Evolutionary conservation across 1,140 invertebrate species (phyloP), one percentile per base, ranked within the genome.

Genomic region (Leucophenga varia): DNA sequence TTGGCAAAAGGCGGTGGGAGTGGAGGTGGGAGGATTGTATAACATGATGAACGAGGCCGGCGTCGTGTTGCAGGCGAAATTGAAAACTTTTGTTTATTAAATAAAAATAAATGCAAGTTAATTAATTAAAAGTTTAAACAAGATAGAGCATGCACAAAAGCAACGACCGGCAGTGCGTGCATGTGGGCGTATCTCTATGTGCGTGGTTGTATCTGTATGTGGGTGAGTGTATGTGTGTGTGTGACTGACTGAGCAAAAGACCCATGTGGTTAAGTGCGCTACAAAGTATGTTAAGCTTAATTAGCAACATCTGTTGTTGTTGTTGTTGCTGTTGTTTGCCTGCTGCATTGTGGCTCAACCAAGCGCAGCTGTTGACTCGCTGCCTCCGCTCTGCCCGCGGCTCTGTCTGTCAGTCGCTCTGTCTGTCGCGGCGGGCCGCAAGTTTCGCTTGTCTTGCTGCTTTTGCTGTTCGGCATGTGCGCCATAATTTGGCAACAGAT

Each of bases 101-200:
- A 65, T 67, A 61, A 61, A 67, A 61, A 57, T 57, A 65, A 63
- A 59, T 57, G 55, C 63, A 63, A 65, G 63, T 67, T 61, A 59
- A 65, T 65, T 67, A 65, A 67, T n/a, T n/a, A n/a, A n/a, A n/a
- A n/a, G n/a, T n/a, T n/a, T n/a, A n/a, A n/a, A n/a, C n/a, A n/a
- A n/a, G 61, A 67, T 65, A 67, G 59, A 47, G 63, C 61, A 65
- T 55, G 61, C 48, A 48, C 47, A 37, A n/a, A 55, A 21, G n/a
- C n/a, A n/a, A n/a, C n/a, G n/a, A n/a, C n/a, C n/a, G n/a, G n/a
- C n/a, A n/a, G n/a, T n/a, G n/a, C n/a, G n/a, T n/a, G n/a, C n/a
- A n/a, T n/a, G n/a, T n/a, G n/a, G n/a, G n/a, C n/a, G n/a, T n/a
- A n/a, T n/a, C n/a, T n/a, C n/a, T n/a, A n/a, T n/a, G n/a, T n/a